phyloP scores from a whole-genome alignment of 2,113 vertebrate species.

The Merops nubicus region DNA sequence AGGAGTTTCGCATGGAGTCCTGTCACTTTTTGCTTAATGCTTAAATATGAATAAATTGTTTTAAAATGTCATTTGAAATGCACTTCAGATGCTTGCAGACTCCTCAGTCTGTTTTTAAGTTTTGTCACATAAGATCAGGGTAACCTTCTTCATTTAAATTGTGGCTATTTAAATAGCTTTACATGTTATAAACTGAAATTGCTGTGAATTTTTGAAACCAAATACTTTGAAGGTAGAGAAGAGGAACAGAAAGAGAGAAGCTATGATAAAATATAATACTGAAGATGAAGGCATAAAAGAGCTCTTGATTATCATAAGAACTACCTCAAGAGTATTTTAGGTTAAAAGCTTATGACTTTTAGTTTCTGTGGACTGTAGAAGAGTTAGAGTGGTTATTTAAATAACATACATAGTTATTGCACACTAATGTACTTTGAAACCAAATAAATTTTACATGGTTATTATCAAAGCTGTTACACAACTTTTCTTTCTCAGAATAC shows the following conservation, averaged over 20 bases:
- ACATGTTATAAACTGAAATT: not conserved
- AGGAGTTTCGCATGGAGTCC: not conserved
- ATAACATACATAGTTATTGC: constrained; percentile 38
- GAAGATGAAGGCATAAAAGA: not conserved
- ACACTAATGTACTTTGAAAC: constrained; percentile 51
- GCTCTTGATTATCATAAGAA: not conserved
- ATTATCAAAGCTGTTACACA: constrained; percentile 81
- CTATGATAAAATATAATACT: constrained; percentile 38
- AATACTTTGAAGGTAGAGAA: not conserved
- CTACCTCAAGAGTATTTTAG: not conserved
- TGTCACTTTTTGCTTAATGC: not conserved
- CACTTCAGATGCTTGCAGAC: not conserved
- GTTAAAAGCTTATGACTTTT: not conserved
- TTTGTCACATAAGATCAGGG: constrained; percentile 23
- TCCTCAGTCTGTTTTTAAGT: constrained; percentile 1
- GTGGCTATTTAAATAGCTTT: not conserved
- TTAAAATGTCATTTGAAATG: not conserved
- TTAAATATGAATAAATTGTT: not conserved
- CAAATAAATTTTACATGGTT: constrained; percentile 73
- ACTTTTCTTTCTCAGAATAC: constrained; percentile 97
- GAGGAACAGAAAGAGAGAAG: constrained; percentile 77
- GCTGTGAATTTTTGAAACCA: constrained; percentile 21
- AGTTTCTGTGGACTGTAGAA: not conserved
- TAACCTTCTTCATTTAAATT: constrained; percentile 38
- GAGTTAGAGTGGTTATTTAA: not conserved